These are phyloP conservation scores for Pycnomerus fuliginosus DNA, from an alignment of 2,888 invertebrate species.

Conservation along the genomic window DNA sequence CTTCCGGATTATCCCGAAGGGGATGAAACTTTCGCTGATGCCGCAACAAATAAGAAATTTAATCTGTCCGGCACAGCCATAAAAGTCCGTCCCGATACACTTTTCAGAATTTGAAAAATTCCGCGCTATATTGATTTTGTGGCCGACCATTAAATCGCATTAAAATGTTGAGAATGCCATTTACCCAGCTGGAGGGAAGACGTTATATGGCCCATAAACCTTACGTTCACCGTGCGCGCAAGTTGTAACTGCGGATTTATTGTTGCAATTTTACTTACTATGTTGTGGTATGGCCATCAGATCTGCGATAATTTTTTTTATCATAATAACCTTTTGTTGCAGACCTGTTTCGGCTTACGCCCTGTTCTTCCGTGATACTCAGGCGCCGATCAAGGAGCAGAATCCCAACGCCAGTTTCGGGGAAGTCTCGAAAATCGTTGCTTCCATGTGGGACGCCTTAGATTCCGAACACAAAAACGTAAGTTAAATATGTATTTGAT, in stretches of 20 bases:
- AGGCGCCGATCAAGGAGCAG: constrained; percentile 96
- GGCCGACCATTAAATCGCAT: constrained; percentile 40
- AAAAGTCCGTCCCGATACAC: constrained; percentile 8
- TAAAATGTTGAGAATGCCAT: constrained; percentile 44
- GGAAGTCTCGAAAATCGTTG: constrained; percentile 96
- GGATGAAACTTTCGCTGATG: constrained; percentile 5
- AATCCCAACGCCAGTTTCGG: constrained; percentile 97
- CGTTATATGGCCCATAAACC: constrained; percentile 48
- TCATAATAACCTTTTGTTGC: constrained; percentile 35
- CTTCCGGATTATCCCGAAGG: constrained; percentile 3
- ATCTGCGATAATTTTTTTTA: background rate
- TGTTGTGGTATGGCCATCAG: constrained; percentile 9
- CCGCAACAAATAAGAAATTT: constrained; percentile 17
- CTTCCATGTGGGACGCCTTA: constrained; percentile 97
- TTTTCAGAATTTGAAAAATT: no score
- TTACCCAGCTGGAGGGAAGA: constrained; percentile 39
- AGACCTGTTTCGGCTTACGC: constrained; percentile 97
- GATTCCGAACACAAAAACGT: constrained; percentile 94
- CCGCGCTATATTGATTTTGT: constrained; percentile 41
- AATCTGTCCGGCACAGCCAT: constrained; percentile 11
- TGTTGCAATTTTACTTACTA: constrained; percentile 48
- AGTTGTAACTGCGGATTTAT: constrained; percentile 49
- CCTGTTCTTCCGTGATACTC: constrained; percentile 95
- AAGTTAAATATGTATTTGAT: constrained; percentile 59
- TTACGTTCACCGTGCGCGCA: constrained; percentile 43